Base-by-base conservation (phyloP, 2,888 invertebrate genomes). In the Torymus aiolomorphi region DNA sequence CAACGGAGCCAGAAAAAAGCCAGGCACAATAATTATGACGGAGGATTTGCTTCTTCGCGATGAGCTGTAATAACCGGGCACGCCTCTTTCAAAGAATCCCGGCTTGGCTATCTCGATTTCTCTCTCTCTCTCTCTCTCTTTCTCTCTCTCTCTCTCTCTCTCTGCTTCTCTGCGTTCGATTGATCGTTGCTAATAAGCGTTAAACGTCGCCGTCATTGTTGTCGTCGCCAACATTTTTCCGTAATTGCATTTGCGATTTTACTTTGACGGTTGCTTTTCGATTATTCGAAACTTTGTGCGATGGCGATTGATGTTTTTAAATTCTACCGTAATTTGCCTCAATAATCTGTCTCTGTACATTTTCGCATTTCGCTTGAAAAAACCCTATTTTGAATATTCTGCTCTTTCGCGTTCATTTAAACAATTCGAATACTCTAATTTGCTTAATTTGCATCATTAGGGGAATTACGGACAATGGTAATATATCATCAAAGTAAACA, bases 31-130 rank as follows among this genome's bases (percentile, higher is more conserved):
- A 80, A 73, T 80, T 76, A 73, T 61, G 69, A 72, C 62, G 75
- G 67, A 76, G 75, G 76, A 76, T 80, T 80, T 76, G 18, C 74
- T 80, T 70, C 57, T 65, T 77, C 42, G 72, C 80, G 59, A 80
- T 74, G 71, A 80, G 67, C 73, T 80, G 62, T 73, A 80, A 80
- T 80, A 76, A 73, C 57, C 76, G 76, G 72, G 62, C 57, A 54
- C 51, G 57, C 61, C 69, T 69, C 69, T 54, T 16, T 67, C 18
- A 20, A 20, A 20, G 20, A 20, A 20, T 20, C 20, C 20, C 20
- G 20, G 20, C 20, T 20, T 20, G 20, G 20, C 20, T 20, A 20
- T 42, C 14, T 62, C 20, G 18, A 18, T 56, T 42, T 31, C 2
- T 54, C 54, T 54, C 54, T 56, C 13, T 66, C 20, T 31, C 12